A percentile compares a stretch with the other conserved stretches of the same genome.
These are phyloP conservation scores for Sebastes variabilis DNA, from an alignment of 2,797 vertebrate species.

Conservation along the genomic window DNA sequence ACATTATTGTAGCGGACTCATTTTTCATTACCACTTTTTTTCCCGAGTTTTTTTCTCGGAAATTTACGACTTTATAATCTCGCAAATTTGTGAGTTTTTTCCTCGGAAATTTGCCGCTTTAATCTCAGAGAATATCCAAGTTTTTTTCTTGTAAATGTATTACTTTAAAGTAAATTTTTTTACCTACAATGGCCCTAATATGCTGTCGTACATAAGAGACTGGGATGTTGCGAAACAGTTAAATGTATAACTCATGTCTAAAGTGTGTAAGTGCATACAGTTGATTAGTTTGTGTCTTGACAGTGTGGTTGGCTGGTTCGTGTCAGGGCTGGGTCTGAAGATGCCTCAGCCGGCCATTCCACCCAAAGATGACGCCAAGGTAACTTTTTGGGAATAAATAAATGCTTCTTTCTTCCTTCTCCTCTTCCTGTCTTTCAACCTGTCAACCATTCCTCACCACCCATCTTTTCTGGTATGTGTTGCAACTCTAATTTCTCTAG, in stretches of 20 bases:
- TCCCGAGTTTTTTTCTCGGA: no score
- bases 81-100: no score
- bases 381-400: slow-evolving; percentile 25
- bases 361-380: slow-evolving; percentile 66
- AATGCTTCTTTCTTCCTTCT: not conserved
- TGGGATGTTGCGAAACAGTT: not conserved
- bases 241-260: not conserved
- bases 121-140: no score
- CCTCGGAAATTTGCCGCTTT: no score
- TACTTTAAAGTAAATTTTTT: no score
- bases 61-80: no score
- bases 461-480: not conserved
- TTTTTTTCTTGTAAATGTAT: no score
- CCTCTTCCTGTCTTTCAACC: not conserved
- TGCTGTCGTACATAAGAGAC: not conserved
- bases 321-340: slow-evolving; percentile 86
- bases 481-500: not conserved
- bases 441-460: not conserved
- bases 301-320: slow-evolving; percentile 86
- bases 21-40: no score
- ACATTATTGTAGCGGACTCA: no score
- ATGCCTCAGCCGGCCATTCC: slow-evolving; percentile 85
- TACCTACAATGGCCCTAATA: no score
- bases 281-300: not conserved
- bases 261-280: not conserved